Percentiles rank a stretch among this genome's conserved stretches.
Evolutionary conservation across 2,113 vertebrate species (phyloP).

Genomic region (Ciconia boyciana): DNA sequence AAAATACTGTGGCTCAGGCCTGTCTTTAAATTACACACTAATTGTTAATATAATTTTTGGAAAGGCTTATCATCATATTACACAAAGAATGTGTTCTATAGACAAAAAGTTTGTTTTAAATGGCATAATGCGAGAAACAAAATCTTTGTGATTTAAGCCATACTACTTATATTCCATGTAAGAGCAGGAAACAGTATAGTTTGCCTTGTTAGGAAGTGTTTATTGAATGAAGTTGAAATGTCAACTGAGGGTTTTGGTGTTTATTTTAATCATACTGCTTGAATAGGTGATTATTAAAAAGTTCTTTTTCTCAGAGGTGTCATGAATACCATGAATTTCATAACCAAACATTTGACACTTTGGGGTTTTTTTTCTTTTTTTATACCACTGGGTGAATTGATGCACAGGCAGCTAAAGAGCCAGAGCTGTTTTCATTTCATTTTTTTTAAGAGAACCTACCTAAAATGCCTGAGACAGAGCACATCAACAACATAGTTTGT

Average conservation of each 20-base stretch:
- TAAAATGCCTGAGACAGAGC: background rate
- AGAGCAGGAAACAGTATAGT: background rate
- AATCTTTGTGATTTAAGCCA: background rate
- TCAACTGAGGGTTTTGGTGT: background rate
- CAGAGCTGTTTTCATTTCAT: background rate
- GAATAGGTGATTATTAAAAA: constrained; percentile 4
- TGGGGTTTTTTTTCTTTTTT: background rate
- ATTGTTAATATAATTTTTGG: constrained; percentile 8
- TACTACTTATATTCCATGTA: background rate
- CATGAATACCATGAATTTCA: background rate
- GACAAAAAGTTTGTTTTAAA: constrained; percentile 34
- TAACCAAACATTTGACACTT: background rate
- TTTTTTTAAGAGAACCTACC: background rate
- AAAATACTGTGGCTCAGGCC: background rate
- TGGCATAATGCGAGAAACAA: constrained; percentile 5
- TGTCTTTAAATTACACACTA: background rate
- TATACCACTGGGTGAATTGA: rapidly evolving
- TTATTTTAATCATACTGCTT: constrained; percentile 14
- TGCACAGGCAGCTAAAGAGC: background rate
- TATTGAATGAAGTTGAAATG: constrained; percentile 49
- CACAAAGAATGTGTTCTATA: background rate
- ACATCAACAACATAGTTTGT: background rate
- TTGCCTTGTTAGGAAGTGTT: constrained; percentile 6
- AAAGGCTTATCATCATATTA: background rate
- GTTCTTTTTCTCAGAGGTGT: background rate